These are phyloP conservation scores for Octodon degus DNA, from an alignment of 2,113 vertebrate species.

Conservation along the genomic window DNA sequence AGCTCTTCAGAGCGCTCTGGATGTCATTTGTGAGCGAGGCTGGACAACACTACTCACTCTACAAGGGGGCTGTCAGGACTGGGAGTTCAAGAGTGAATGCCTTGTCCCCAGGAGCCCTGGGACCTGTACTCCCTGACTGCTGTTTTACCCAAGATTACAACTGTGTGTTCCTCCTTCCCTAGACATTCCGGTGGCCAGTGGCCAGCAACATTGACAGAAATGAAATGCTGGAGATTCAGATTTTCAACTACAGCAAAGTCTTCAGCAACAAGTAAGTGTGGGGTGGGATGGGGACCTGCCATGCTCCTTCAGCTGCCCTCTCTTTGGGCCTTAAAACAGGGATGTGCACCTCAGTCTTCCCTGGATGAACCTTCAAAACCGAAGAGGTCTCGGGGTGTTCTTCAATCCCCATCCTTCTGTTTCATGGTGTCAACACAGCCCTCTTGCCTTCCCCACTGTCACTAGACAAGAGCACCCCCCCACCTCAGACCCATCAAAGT, in stretches of 20 bases:
- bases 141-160: not conserved
- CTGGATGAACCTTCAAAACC: not conserved
- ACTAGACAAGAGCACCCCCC: not conserved
- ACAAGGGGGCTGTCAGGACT: not conserved
- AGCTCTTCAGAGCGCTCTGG: not conserved
- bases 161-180: constrained; percentile 49
- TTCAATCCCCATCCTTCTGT: not conserved
- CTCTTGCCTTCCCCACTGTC: not conserved
- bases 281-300: not conserved
- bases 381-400: not conserved
- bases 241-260: constrained; percentile 99
- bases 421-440: not conserved
- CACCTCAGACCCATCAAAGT: not conserved
- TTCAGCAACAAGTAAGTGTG: constrained; percentile 95
- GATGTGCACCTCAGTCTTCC: not conserved
- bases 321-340: not conserved
- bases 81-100: not conserved
- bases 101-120: not conserved
- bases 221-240: constrained; percentile 96
- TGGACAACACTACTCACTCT: too few species aligned
- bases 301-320: not conserved
- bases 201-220: constrained; percentile 92
- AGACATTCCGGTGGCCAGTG: constrained; percentile 96
- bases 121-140: not conserved
- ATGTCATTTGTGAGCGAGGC: not conserved